Evolutionary conservation across 53 echinoderm and acorn worm genomes (phyloP), one percentile per base, ranked within the genome.

Genomic region (Mesocentrotus franciscanus): DNA sequence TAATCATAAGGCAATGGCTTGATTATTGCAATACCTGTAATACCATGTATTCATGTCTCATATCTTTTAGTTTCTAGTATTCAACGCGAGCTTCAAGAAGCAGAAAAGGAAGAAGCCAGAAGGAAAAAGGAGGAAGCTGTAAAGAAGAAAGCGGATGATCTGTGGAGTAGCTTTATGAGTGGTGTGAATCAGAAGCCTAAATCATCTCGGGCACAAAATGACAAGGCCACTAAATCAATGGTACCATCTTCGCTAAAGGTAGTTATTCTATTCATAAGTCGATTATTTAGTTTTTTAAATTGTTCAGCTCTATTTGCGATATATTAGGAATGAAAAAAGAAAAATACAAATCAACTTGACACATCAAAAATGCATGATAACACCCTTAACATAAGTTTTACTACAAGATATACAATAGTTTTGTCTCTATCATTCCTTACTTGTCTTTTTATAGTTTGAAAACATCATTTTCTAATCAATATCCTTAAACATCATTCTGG

Each of bases 101-200:
- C 83, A 56, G 60, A 94, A 56, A 92, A 96, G 70, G 93, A 96
- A 64, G 97, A 98, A 76, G 85, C 87, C 59, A n/a, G 58, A 29
- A 95, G 61, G 92, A 98, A 98, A 92, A 95, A 97, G 78, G 97
- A 97, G 68, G 97, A 98, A 89, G 84, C 95, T 32, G 92, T 96
- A 94, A 98, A 99, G 90, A 95, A 97, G 95, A 98, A 89, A 95
- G 97, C 98, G 12, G 97, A 99, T 92, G 97, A 98, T 36, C 96
- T 99, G 49, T 99, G 99, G 99, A 96, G 96, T 78, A 98, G 97
- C 55, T 98, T 99, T 84, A n/a, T 99, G 95, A 97, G 95, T 78
- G 99, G 97, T 96, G 99, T 99, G 24, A 97, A 96, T 3, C 96
- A 89, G 30, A 95, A 95, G 85, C 96, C 97, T 10, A 97, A 92